A percentile compares a stretch with the other conserved stretches of the same genome.
phyloP scores from a whole-genome alignment of 1,140 invertebrate genomes.

The Bombus pyrosoma region DNA sequence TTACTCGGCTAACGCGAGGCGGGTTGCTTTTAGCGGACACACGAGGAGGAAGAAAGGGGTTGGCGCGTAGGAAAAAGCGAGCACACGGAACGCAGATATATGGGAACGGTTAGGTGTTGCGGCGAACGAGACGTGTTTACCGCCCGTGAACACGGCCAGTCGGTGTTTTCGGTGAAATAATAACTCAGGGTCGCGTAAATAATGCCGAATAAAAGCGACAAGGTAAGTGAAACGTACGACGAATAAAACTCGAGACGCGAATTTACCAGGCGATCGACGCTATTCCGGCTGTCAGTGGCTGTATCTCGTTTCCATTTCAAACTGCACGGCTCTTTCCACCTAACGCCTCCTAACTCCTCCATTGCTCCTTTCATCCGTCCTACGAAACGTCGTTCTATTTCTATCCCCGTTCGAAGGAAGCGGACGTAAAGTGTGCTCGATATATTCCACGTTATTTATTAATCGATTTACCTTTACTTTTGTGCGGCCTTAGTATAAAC shows the following conservation, averaged over 20 bases:
- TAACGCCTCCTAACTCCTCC: neutral
- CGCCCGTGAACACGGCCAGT: neutral
- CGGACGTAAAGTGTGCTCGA: constrained; percentile 18
- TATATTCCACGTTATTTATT: constrained; percentile 27
- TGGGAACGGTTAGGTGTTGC: neutral
- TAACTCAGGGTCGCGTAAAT: constrained; percentile 41
- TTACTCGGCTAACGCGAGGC: constrained; percentile 3
- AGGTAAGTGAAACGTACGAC: constrained; percentile 41
- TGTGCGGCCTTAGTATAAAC: neutral
- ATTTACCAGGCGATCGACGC: constrained; percentile 47
- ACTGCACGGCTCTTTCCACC: neutral
- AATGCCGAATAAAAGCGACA: constrained; percentile 48
- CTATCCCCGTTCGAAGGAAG: neutral
- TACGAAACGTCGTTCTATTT: constrained; percentile 16
- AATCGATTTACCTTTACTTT: constrained; percentile 33
- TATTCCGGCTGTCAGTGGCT: constrained; percentile 43
- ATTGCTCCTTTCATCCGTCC: constrained; percentile 29
- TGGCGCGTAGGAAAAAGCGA: neutral
- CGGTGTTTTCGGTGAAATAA: constrained; percentile 37
- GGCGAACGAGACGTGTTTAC: constrained; percentile 15
- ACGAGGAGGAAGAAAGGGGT: neutral
- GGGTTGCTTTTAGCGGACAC: constrained; percentile 22
- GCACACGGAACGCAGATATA: constrained; percentile 9
- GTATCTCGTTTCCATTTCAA: constrained; percentile 47
- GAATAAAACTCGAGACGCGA: constrained; percentile 36